phyloP scores from a whole-genome alignment of 1,140 invertebrate genomes.

The Rhopalosiphum maidis region DNA sequence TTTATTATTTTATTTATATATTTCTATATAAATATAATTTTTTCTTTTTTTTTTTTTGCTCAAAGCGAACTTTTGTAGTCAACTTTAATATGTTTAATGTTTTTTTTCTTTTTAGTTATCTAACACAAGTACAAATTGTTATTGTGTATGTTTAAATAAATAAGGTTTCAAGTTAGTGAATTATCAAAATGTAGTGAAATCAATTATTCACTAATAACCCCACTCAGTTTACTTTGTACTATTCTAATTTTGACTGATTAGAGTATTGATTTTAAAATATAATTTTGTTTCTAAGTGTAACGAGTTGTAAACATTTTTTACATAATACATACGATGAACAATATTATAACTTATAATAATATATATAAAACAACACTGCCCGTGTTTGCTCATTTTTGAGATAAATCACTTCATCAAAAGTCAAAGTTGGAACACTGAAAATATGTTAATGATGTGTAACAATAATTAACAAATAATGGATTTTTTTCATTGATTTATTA shows the following conservation, averaged over 20 bases:
- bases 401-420: neutral
- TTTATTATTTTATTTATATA: constrained; percentile 1
- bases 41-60: neutral
- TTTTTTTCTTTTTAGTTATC: constrained; percentile 16
- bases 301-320: neutral
- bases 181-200: neutral
- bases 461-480: neutral
- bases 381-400: constrained; percentile 14
- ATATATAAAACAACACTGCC: neutral
- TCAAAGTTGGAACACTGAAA: neutral
- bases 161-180: neutral
- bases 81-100: neutral
- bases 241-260: constrained; percentile 45
- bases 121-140: neutral
- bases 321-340: neutral
- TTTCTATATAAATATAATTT: neutral
- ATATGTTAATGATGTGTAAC: neutral
- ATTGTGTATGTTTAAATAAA: neutral
- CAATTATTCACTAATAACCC: neutral
- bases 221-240: neutral
- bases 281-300: constrained; percentile 25
- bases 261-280: constrained; percentile 22
- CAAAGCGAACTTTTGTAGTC: neutral
- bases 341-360: neutral
- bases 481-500: neutral